Percentiles rank a stretch among this genome's conserved stretches.
Conservation (phyloP, 2,113 vertebrate species). For the Edolisoma coerulescens region DNA sequence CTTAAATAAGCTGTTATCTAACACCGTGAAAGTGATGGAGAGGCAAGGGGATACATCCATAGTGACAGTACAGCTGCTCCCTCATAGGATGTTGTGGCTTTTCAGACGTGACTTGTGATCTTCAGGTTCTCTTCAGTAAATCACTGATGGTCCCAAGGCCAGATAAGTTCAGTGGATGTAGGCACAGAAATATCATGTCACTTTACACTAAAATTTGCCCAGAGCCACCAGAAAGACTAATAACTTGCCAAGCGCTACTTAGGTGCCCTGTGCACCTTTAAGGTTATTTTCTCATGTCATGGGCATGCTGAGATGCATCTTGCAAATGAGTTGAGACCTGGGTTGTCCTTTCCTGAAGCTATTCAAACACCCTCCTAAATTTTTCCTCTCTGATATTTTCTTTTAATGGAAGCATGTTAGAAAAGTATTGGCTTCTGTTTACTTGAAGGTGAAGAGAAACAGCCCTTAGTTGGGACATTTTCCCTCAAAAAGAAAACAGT, state of each 20-base stretch:
- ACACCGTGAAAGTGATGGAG: not conserved
- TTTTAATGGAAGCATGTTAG: not conserved
- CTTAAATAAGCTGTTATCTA: not conserved
- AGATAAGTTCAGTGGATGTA: not conserved
- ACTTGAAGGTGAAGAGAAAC: not conserved
- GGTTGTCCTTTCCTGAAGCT: not conserved
- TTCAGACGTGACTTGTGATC: not conserved
- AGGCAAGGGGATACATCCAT: not conserved
- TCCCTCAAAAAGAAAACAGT: not conserved
- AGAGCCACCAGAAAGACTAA: not conserved
- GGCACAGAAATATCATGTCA: not conserved
- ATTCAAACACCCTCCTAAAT: not conserved
- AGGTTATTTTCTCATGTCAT: not conserved
- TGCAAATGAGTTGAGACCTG: not conserved
- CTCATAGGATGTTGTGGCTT: not conserved
- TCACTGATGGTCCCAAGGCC: not conserved
- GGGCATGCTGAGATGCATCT: not conserved
- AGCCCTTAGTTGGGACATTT: not conserved
- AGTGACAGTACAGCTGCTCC: not conserved
- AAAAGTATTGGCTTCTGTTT: not conserved
- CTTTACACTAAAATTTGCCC: not conserved
- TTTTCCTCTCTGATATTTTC: not conserved
- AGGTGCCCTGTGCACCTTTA: not conserved
- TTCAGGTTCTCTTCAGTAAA: not conserved
- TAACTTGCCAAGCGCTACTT: not conserved